phyloP scores from a whole-genome alignment of 2,113 vertebrate species.

The Maccullochella peelii region DNA sequence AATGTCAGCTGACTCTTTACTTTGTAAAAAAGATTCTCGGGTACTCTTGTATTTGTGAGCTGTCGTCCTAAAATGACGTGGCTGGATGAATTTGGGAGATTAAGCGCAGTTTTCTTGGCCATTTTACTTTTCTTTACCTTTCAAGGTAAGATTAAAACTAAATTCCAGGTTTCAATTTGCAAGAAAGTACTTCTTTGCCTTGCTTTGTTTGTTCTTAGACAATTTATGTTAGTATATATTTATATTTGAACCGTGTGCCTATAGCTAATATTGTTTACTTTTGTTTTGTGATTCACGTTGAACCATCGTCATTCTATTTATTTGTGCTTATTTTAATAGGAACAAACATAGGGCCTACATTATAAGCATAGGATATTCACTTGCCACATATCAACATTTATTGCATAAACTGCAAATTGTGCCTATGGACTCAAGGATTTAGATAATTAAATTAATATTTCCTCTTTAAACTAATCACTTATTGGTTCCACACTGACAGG shows the following conservation, averaged over 20 bases:
- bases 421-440: neutral
- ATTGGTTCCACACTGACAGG: slow-evolving; percentile 51
- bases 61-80: slow-evolving; percentile 29
- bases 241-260: neutral
- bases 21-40: neutral
- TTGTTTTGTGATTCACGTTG: neutral
- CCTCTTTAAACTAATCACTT: neutral
- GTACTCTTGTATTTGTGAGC: neutral
- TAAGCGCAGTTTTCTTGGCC: neutral
- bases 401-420: neutral
- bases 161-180: neutral
- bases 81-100: neutral
- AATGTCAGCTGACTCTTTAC: too few species aligned
- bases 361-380: neutral
- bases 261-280: neutral
- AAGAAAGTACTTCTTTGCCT: neutral
- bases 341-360: neutral
- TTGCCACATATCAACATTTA: neutral
- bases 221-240: too few species aligned
- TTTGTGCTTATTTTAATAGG: neutral
- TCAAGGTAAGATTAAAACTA: slow-evolving; percentile 58
- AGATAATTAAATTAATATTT: neutral
- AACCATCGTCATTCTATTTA: neutral
- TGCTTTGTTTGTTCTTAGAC: neutral
- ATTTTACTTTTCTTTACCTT: slow-evolving; percentile 31